Evolutionary conservation across 1,140 invertebrate genomes (phyloP).

Genomic region (Saccostrea cuccullata): DNA sequence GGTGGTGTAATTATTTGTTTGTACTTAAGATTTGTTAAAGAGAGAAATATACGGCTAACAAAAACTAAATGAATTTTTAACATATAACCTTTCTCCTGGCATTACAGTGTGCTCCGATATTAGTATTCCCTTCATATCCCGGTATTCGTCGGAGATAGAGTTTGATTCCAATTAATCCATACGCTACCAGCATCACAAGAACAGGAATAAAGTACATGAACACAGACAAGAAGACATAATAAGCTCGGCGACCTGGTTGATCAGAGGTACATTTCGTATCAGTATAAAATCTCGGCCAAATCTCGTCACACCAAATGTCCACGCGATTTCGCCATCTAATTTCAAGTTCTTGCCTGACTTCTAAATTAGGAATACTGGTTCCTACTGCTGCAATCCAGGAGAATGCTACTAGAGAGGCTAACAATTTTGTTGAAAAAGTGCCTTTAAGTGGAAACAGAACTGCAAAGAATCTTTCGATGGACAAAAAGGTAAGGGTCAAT

Average conservation of each 20-base stretch:
- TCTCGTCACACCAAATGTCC: conserved; percentile 72
- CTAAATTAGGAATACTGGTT: conserved; percentile 76
- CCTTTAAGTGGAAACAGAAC: conserved; percentile 72
- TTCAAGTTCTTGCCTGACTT: conserved; percentile 60
- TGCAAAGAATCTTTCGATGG: conserved; percentile 78
- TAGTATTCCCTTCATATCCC: conserved; percentile 53
- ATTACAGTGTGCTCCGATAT: conserved; percentile 61
- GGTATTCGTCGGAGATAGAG: conserved; percentile 60
- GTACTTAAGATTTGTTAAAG: no score
- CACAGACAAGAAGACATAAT: conserved; percentile 76
- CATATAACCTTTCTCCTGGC: conserved; percentile 68
- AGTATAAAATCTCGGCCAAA: conserved; percentile 67
- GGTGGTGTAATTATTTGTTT: no score
- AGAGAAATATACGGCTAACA: no score
- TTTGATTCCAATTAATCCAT: conserved; percentile 48
- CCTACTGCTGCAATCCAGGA: conserved; percentile 77
- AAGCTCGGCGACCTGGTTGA: conserved; percentile 65
- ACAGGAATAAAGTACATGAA: conserved; percentile 53
- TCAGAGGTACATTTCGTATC: conserved; percentile 57
- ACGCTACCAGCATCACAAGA: conserved; percentile 39
- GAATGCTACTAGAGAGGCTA: conserved; percentile 71
- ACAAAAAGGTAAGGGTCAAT: conserved; percentile 79
- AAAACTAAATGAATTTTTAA: no score
- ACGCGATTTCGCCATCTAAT: conserved; percentile 67
- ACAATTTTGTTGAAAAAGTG: conserved; percentile 60